Percentiles rank a stretch among this genome's conserved stretches.
phyloP scores from a whole-genome alignment of 1,140 invertebrate species.

The Listronotus oregonensis region DNA sequence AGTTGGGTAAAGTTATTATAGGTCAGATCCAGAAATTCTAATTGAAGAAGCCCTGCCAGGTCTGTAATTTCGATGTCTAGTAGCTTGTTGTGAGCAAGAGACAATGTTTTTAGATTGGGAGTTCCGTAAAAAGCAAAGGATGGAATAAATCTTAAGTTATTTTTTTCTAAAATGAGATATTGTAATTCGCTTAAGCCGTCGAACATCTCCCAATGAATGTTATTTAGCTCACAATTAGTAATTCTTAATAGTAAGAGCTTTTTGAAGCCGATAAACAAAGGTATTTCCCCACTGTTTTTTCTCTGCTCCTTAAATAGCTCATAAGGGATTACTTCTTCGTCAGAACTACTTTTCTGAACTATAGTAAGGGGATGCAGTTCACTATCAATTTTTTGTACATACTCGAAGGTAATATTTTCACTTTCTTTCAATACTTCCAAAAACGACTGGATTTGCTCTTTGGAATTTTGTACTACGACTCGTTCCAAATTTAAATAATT shows the following conservation, averaged over 20 bases:
- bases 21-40: conserved; percentile 68
- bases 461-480: conserved; percentile 50
- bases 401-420: conserved; percentile 50
- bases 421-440: conserved; percentile 47
- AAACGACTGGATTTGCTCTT: conserved; percentile 49
- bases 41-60: conserved; percentile 66
- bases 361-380: conserved; percentile 48
- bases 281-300: conserved; percentile 58
- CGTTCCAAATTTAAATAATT: conserved; percentile 59
- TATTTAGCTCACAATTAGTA: conserved; percentile 63
- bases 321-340: conserved; percentile 68
- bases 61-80: conserved; percentile 68
- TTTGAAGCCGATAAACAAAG: conserved; percentile 63
- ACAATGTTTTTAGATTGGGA: conserved; percentile 65
- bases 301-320: conserved; percentile 61
- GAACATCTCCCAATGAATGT: conserved; percentile 73
- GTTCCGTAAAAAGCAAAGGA: conserved; percentile 73
- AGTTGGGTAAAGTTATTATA: conserved; percentile 69
- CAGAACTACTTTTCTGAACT: conserved; percentile 46
- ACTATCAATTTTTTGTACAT: conserved; percentile 48
- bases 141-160: conserved; percentile 66
- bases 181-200: conserved; percentile 64
- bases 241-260: conserved; percentile 64
- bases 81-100: conserved; percentile 67
- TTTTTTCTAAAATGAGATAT: conserved; percentile 67